These are phyloP conservation scores for Brachionichthys hirsutus DNA, from an alignment of 2,113 vertebrate species.

Conservation along the genomic window DNA sequence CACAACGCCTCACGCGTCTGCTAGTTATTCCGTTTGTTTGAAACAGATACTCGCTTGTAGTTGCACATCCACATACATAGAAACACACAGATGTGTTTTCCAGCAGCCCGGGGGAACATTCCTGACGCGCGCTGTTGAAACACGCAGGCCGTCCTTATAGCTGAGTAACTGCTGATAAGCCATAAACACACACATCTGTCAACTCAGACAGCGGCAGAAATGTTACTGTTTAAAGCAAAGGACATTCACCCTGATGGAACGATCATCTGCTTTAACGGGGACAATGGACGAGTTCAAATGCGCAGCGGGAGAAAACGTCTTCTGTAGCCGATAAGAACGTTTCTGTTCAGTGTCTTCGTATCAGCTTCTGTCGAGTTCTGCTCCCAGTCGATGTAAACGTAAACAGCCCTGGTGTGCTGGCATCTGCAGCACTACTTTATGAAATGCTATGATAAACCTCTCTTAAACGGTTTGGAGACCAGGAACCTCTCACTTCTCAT, in stretches of 20 bases:
- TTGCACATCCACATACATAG: conserved; percentile 11
- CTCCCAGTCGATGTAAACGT: too few relatives aligned
- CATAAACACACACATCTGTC: conserved; percentile 25
- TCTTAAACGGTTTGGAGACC: too few relatives aligned
- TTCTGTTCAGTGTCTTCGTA: conserved; percentile 26
- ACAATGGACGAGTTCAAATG: conserved; percentile 6
- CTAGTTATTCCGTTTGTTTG: conserved; percentile 38
- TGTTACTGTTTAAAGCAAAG: neutral
- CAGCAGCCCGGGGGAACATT: conserved; percentile 75
- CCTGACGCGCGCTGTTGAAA: conserved; percentile 70
- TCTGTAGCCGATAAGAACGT: neutral
- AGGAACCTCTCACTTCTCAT: neutral
- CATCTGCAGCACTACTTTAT: too few relatives aligned
- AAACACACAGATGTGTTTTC: conserved; percentile 54
- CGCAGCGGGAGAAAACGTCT: neutral
- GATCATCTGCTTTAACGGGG: neutral
- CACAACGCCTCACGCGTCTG: neutral
- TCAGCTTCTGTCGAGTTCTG: conserved; percentile 9
- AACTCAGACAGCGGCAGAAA: conserved; percentile 23
- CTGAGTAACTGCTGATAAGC: conserved; percentile 53
- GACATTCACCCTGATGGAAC: too few relatives aligned
- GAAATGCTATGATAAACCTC: too few relatives aligned
- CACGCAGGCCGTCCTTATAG: conserved; percentile 56
- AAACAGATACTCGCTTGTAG: conserved; percentile 15
- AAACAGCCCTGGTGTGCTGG: too few relatives aligned